Evolutionary conservation across 2,888 invertebrate genomes (phyloP).

Genomic region (Erannis defoliaria): DNA sequence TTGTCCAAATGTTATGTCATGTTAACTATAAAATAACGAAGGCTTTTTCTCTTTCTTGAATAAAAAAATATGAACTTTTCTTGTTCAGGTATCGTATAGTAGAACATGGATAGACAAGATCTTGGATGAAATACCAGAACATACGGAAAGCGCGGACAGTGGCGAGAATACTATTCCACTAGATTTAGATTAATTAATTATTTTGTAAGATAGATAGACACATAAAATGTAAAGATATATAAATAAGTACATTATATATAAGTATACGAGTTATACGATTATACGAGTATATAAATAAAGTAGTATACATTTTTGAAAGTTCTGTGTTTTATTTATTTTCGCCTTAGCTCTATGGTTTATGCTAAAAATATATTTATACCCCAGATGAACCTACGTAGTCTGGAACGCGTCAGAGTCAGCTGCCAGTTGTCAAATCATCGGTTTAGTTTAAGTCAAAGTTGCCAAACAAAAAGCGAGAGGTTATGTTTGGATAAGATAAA

Average conservation of each 20-base stretch:
- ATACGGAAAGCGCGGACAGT: constrained; percentile 70
- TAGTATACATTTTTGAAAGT: no score
- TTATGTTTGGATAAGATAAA: constrained; percentile 70
- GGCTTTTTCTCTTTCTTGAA: no score
- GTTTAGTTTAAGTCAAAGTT: constrained; percentile 37
- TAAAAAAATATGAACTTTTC: background rate
- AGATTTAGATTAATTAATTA: constrained; percentile 47
- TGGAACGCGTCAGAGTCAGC: constrained; percentile 47
- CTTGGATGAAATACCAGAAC: constrained; percentile 55
- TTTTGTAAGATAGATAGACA: no score
- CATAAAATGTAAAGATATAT: no score
- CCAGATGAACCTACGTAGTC: background rate
- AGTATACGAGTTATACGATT: no score
- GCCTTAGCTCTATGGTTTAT: no score
- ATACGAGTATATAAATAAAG: no score
- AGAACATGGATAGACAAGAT: constrained; percentile 73
- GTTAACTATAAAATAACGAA: no score
- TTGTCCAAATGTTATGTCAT: no score
- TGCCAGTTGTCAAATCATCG: constrained; percentile 43
- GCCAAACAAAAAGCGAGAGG: constrained; percentile 59
- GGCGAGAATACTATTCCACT: constrained; percentile 70
- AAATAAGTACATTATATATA: no score
- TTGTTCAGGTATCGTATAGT: constrained; percentile 71
- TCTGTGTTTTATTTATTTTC: background rate
- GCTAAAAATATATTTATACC: no score